phyloP scores from a whole-genome alignment of 2,113 vertebrate species.

The Alosa alosa region DNA sequence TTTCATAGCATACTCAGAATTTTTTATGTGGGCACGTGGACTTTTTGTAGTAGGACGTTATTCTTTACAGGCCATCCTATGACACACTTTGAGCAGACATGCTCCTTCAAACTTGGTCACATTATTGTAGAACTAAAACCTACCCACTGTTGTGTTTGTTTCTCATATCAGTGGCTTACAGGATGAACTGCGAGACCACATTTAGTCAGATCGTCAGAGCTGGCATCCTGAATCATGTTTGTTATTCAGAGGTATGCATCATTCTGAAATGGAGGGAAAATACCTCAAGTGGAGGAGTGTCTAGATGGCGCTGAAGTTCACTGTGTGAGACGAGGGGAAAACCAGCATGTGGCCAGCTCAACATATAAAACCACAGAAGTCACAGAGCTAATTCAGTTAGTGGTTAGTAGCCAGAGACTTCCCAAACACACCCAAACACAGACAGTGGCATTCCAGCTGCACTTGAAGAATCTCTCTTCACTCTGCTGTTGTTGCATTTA shows the following conservation, averaged over 20 bases:
- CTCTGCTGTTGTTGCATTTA: no score
- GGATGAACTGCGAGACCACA: no score
- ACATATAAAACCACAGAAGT: not conserved
- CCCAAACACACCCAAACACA: not conserved
- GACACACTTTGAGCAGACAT: not conserved
- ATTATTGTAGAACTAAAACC: not conserved
- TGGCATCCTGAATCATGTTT: not conserved
- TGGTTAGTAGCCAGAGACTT: not conserved
- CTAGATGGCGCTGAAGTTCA: slow-evolving; percentile 37
- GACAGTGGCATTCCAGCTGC: not conserved
- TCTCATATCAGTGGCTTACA: not conserved
- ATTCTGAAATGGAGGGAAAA: not conserved
- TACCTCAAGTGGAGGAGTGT: not conserved
- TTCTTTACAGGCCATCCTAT: not conserved
- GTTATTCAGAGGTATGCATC: not conserved
- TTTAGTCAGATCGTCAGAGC: not conserved
- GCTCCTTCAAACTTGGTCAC: not conserved
- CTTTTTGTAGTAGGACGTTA: not conserved
- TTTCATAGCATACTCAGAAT: not conserved
- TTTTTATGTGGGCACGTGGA: no score
- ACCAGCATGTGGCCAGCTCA: not conserved
- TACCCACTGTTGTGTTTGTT: not conserved
- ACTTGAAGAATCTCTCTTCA: no score
- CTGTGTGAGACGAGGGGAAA: not conserved
- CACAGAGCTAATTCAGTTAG: not conserved